These are phyloP conservation scores for Chelmon rostratus DNA, from an alignment of 2,797 vertebrate genomes.

Conservation along the genomic window DNA sequence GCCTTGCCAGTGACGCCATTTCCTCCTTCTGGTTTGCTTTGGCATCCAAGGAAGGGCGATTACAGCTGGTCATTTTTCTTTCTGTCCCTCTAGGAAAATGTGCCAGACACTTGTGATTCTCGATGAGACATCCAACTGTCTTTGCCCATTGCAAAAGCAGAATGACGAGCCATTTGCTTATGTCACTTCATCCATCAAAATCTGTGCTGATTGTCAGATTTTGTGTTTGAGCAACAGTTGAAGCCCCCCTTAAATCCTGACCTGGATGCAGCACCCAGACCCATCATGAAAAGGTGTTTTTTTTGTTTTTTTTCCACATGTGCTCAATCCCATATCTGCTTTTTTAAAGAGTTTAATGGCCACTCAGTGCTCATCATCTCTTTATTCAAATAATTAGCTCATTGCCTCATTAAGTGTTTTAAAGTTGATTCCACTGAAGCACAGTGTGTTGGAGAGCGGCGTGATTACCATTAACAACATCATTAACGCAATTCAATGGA, in stretches of 20 bases:
- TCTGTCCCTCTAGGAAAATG: background rate
- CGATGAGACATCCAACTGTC: slow-evolving; percentile 3
- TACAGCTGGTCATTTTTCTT: slow-evolving; percentile 29
- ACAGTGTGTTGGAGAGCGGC: background rate
- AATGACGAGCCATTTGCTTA: slow-evolving; percentile 8
- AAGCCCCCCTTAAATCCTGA: background rate
- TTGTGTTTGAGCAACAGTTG: background rate
- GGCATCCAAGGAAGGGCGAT: slow-evolving; percentile 19
- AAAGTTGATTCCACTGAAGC: slow-evolving; percentile 31
- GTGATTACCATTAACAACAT: slow-evolving; percentile 20
- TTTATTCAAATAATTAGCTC: slow-evolving; percentile 35
- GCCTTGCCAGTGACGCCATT: slow-evolving; percentile 18
- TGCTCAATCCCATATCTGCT: background rate
- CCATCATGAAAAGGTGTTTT: background rate
- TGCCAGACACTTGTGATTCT: slow-evolving; percentile 17
- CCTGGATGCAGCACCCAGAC: background rate
- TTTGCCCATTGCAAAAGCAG: background rate
- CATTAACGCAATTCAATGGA: slow-evolving; percentile 12
- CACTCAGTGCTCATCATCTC: slow-evolving; percentile 9
- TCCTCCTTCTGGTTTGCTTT: slow-evolving; percentile 35
- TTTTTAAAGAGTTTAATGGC: slow-evolving; percentile 10
- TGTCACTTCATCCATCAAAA: slow-evolving; percentile 1
- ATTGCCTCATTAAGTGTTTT: slow-evolving; percentile 21
- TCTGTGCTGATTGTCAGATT: slow-evolving; percentile 9
- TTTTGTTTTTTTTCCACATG: background rate